Evolutionary conservation across 2,888 invertebrate genomes (phyloP).

Genomic region (Perizoma affinitatum): DNA sequence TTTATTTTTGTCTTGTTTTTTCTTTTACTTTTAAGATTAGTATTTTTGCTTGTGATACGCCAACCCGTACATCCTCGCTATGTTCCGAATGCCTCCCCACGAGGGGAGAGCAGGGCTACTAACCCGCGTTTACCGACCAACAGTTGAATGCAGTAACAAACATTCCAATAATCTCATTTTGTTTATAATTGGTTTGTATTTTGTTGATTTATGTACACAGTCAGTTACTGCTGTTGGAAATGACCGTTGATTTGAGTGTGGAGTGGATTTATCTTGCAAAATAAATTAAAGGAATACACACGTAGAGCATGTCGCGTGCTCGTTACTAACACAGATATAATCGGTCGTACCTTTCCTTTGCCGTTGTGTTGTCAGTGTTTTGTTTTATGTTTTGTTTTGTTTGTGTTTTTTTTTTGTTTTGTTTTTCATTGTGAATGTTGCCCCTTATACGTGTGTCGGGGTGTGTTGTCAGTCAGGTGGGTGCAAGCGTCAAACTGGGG

Average conservation of each 20-base stretch:
- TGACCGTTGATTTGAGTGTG: slow-evolving; percentile 78
- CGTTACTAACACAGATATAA: slow-evolving; percentile 64
- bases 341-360: slow-evolving; percentile 74
- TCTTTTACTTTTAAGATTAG: slow-evolving; percentile 69
- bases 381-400: slow-evolving; percentile 56
- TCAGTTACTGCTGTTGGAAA: slow-evolving; percentile 74
- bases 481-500: slow-evolving; percentile 74
- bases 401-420: slow-evolving; percentile 55
- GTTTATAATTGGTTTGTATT: slow-evolving; percentile 53
- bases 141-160: slow-evolving; percentile 67
- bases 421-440: slow-evolving; percentile 73
- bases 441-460: slow-evolving; percentile 66
- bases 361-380: slow-evolving; percentile 77
- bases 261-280: slow-evolving; percentile 77
- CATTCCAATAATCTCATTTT: slow-evolving; percentile 53
- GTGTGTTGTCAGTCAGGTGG: slow-evolving; percentile 68
- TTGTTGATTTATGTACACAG: slow-evolving; percentile 53
- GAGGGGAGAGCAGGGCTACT: slow-evolving; percentile 60
- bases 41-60: slow-evolving; percentile 82
- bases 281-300: slow-evolving; percentile 49
- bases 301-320: slow-evolving; percentile 74
- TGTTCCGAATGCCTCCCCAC: slow-evolving; percentile 54
- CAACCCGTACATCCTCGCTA: slow-evolving; percentile 79
- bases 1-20: slow-evolving; percentile 56
- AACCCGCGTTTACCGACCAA: slow-evolving; percentile 67